phyloP scores from a whole-genome alignment of 2,797 vertebrate genomes.

The Onychomys arenicola region DNA sequence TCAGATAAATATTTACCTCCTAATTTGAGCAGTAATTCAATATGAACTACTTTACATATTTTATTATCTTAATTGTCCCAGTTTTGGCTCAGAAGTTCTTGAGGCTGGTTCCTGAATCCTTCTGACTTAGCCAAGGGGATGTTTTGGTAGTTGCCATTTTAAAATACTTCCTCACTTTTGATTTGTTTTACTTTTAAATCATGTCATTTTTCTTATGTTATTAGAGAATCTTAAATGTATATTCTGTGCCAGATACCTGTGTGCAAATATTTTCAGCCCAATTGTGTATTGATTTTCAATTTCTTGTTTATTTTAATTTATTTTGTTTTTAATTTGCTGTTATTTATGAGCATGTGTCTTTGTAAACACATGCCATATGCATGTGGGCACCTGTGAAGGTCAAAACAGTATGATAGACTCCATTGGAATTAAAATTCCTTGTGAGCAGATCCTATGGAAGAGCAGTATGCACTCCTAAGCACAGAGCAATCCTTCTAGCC shows the following conservation, averaged over 20 bases:
- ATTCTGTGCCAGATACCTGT: neutral
- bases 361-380: neutral
- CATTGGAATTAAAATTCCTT: neutral
- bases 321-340: neutral
- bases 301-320: neutral
- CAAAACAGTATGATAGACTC: neutral
- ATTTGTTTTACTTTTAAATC: conserved; percentile 6
- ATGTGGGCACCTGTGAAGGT: too few relatives aligned
- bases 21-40: neutral
- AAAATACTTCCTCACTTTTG: neutral
- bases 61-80: neutral
- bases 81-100: neutral
- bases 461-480: neutral
- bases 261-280: neutral
- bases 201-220: neutral
- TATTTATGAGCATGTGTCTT: neutral
- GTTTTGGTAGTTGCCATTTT: neutral
- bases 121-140: neutral
- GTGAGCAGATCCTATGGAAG: neutral
- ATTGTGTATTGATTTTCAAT: neutral
- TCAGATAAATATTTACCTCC: neutral
- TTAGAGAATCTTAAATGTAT: neutral
- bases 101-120: neutral
- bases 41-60: neutral
- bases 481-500: neutral